Evolutionary conservation across 2,797 vertebrate species (phyloP).

Genomic region (Coregonus suidteri): DNA sequence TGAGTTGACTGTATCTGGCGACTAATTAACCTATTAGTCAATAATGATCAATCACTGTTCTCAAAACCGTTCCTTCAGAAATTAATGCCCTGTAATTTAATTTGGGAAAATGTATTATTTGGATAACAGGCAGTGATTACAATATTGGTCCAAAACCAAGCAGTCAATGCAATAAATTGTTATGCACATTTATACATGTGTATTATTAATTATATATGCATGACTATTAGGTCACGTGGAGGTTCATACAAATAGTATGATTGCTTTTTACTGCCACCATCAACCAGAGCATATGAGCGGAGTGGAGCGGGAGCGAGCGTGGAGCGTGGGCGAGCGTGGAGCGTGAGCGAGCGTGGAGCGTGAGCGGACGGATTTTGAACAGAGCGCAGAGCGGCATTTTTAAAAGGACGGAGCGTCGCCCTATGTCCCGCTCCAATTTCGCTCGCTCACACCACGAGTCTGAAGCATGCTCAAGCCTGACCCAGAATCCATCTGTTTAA

Average conservation of each 20-base stretch:
- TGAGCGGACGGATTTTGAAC: too few relatives aligned
- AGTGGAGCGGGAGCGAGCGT: too few relatives aligned
- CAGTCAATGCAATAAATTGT: not conserved
- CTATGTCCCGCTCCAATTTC: too few relatives aligned
- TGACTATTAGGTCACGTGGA: constrained; percentile 16
- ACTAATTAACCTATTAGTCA: not conserved
- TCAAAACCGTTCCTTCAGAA: not conserved
- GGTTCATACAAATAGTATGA: constrained; percentile 18
- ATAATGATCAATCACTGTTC: not conserved
- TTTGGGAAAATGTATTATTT: not conserved
- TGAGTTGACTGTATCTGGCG: not conserved
- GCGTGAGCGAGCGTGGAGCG: too few relatives aligned
- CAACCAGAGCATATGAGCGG: too few relatives aligned
- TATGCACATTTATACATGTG: not conserved
- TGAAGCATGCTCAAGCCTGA: too few relatives aligned
- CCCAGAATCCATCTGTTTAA: too few relatives aligned
- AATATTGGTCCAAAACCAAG: not conserved
- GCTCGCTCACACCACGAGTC: too few relatives aligned
- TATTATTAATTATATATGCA: constrained; percentile 1
- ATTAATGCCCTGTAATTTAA: not conserved
- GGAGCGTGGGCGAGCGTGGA: too few relatives aligned
- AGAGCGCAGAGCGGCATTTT: too few relatives aligned
- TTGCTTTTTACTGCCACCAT: constrained; percentile 46
- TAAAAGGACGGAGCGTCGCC: too few relatives aligned
- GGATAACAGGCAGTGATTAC: not conserved